Evolutionary conservation across 2,888 invertebrate species (phyloP), one percentile per base, ranked within the genome.

Genomic region (Nomada ruficornis): DNA sequence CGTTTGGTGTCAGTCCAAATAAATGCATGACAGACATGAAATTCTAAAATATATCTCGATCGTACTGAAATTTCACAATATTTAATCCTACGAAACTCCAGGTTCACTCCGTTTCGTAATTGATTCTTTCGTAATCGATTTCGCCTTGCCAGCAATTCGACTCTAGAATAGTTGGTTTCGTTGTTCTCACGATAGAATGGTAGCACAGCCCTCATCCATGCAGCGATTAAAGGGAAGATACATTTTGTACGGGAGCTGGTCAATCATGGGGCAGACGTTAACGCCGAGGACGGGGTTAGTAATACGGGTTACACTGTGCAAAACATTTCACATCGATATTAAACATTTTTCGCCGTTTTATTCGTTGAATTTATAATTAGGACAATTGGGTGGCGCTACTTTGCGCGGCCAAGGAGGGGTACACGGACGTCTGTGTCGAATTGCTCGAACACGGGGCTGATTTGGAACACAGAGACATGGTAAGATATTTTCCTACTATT

Each of bases 301-400:
- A 80, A 55, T 47, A 10, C 47, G 13, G 11, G 13, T 13, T 7
- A 11, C 9, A 7, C n/a, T 11, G 11, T 50, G 60, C 20, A 9
- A 18, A 36, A 36, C 0, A 47, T 47, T 11, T 1, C 5, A 4
- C 20, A 36, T 55, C 54, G 20, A 71, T 70, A 0, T 36, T 7
- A 36, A 7, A 36, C 36, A 36, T 5, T 36, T 36, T 36, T 36
- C 36, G 0, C 7, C 36, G 36, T 36, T 36, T 36, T 7, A 36
- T 36, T 36, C 50, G 50, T 72, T 29, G 4, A 50, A 54, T 59
- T 23, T 77, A 55, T 60, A 7, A 36, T 36, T 90, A 96, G 95
- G 99, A 99, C 93, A 97, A 98, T 89, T 99, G 99, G 98, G 97
- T 98, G 60, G 96, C 99, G 10, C 94, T 99, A 81, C 95, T 98